These are phyloP conservation scores for Luehdorfia chinensis DNA, from an alignment of 1,140 invertebrate genomes.

Conservation along the genomic window DNA sequence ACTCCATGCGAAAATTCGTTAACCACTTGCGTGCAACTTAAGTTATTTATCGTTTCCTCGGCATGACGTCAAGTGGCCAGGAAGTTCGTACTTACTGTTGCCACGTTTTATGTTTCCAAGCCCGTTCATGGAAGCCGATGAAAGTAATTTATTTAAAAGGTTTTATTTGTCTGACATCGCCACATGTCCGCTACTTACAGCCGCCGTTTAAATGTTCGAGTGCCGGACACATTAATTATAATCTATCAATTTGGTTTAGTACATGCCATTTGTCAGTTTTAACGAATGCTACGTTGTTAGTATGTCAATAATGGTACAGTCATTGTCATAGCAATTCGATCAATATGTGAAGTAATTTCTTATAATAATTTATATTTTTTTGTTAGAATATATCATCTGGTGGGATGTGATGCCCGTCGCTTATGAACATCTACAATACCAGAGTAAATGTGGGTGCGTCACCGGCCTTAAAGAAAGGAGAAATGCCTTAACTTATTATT, in stretches of 20 bases:
- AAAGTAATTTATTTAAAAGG: constrained; percentile 27
- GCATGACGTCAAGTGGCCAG: constrained; percentile 30
- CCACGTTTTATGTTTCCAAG: no score
- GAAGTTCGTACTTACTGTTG: constrained; percentile 37
- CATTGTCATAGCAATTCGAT: no score
- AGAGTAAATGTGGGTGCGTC: no score
- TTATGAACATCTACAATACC: no score
- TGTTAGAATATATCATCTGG: no score
- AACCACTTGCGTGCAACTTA: constrained; percentile 17
- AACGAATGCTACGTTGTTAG: not conserved
- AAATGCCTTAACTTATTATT: no score
- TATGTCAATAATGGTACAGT: not conserved
- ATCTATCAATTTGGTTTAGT: not conserved
- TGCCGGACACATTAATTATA: constrained; percentile 5
- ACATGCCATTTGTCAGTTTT: not conserved
- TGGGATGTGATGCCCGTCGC: no score
- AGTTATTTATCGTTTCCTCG: constrained; percentile 40
- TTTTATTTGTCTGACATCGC: constrained; percentile 26
- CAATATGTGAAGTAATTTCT: no score
- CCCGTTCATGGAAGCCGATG: constrained; percentile 20
- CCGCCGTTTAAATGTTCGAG: not conserved
- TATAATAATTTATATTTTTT: no score
- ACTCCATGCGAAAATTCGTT: constrained; percentile 18
- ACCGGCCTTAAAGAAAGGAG: no score
- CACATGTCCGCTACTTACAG: constrained; percentile 4